Percentiles rank a stretch among this genome's conserved stretches.
Evolutionary conservation across 1,140 invertebrate genomes (phyloP).

Genomic region (Bombus ignitus): DNA sequence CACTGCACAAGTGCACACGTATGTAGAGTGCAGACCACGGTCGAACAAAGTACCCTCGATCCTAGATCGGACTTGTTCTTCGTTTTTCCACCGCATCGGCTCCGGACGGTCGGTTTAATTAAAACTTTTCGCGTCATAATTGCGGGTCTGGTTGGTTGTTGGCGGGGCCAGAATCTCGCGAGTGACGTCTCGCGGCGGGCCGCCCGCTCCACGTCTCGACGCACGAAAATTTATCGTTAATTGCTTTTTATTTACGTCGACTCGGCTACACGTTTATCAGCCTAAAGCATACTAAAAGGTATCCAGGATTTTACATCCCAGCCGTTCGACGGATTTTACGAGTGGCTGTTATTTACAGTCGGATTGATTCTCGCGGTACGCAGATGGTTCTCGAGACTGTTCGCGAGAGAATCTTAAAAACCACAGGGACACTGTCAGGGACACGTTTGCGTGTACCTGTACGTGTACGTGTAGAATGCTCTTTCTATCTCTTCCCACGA

Average conservation of each 20-base stretch:
- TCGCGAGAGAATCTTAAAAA: slow-evolving; percentile 48
- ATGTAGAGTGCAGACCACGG: neutral
- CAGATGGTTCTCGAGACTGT: slow-evolving; percentile 50
- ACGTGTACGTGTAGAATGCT: too few species aligned
- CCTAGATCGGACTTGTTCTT: neutral
- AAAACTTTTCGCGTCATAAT: slow-evolving; percentile 49
- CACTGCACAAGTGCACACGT: neutral
- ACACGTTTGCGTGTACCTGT: too few species aligned
- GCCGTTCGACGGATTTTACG: slow-evolving; percentile 63
- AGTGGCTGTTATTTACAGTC: slow-evolving; percentile 65
- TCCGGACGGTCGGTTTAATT: slow-evolving; percentile 31
- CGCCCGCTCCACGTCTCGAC: neutral
- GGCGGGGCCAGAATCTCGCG: neutral
- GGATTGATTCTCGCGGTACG: slow-evolving; percentile 63
- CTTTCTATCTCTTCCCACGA: neutral
- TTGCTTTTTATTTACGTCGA: slow-evolving; percentile 66
- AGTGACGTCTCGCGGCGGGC: neutral
- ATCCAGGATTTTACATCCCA: slow-evolving; percentile 46
- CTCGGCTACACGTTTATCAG: slow-evolving; percentile 46
- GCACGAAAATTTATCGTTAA: slow-evolving; percentile 66
- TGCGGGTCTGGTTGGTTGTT: neutral
- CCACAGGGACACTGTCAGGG: neutral
- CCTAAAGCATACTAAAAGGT: slow-evolving; percentile 58
- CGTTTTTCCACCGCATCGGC: slow-evolving; percentile 11
- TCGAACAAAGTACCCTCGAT: slow-evolving; percentile 9